Base-by-base conservation (phyloP, 2,113 vertebrate species). In the Bettongia penicillata region DNA sequence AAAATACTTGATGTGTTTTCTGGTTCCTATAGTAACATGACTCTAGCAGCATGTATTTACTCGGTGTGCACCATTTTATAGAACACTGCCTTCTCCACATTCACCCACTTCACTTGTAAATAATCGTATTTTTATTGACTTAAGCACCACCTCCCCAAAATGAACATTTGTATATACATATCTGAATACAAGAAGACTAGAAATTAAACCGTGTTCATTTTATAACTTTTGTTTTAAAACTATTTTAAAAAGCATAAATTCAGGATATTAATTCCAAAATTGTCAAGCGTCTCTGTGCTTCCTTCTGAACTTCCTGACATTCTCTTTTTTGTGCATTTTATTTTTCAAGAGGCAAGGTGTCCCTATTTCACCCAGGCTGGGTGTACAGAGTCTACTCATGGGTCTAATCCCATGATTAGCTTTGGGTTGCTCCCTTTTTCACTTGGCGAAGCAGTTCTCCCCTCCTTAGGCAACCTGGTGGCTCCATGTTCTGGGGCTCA, bases 21-120 rank as follows among this genome's bases (percentile, higher is more conserved):
- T 43, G 37, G 68, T 84, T 84, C n/a, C 68, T 43, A 23, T 0
- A 84, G 68, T n/a, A 84, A 43, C 68, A 84, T 43, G n/a, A 77
- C 16, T 61, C 31, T 43, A 43, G 16, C 16, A 43, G 37, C 16
- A 77, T 5, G 8, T 77, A 77, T 77, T 77, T 77, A 77, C 68
- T 84, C 68, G 43, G 68, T 23, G 91, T 57, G 43, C 91, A 12
- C 24, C 47, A 51, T 92, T 95, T 96, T 48, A 51, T 23, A 92
- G 93, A 92, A 43, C 51, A 94, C 37, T 23, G 19, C 8, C 37
- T 84, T 84, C 37, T 43, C 68, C 19, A 43, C 16, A 84, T 84
- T 43, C 19, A 84, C n/a, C n/a, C 19, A 43, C 68, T 84, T 84
- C n/a, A 23, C 23, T 43, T 84, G 19, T 43, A 43, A 84, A 84